Percentiles rank a stretch among this genome's conserved stretches.
Conservation (phyloP, 2,113 vertebrate genomes). For the Nycticorax nycticorax region DNA sequence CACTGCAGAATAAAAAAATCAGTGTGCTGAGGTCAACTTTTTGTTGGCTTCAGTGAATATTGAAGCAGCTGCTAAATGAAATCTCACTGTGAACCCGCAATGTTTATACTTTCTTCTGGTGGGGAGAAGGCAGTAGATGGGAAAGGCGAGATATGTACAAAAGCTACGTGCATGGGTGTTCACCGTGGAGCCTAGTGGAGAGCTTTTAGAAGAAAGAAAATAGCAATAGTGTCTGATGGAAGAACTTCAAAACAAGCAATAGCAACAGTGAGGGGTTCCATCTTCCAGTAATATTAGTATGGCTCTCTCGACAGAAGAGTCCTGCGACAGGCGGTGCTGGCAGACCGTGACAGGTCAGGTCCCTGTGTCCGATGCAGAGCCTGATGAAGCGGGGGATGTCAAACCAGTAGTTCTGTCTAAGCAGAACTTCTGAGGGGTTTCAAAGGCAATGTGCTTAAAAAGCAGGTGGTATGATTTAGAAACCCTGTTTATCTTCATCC, state of each 20-base stretch:
- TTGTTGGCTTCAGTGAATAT: neutral
- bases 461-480: neutral
- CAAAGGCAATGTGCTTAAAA: neutral
- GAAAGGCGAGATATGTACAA: neutral
- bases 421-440: neutral
- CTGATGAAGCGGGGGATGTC: neutral
- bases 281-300: neutral
- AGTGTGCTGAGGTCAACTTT: neutral
- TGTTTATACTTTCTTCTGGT: neutral
- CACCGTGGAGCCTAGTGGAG: neutral
- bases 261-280: neutral
- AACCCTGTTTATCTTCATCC: neutral
- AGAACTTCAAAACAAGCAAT: neutral
- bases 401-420: neutral
- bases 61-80: neutral
- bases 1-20: slow-evolving; percentile 29
- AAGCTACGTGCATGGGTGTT: neutral
- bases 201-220: neutral
- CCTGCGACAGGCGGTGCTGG: neutral
- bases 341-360: neutral
- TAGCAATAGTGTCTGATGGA: neutral
- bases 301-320: neutral
- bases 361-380: neutral
- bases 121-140: neutral
- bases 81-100: neutral